Base-by-base conservation (phyloP, 2,113 vertebrate genomes). In the Glaucomys volans region DNA sequence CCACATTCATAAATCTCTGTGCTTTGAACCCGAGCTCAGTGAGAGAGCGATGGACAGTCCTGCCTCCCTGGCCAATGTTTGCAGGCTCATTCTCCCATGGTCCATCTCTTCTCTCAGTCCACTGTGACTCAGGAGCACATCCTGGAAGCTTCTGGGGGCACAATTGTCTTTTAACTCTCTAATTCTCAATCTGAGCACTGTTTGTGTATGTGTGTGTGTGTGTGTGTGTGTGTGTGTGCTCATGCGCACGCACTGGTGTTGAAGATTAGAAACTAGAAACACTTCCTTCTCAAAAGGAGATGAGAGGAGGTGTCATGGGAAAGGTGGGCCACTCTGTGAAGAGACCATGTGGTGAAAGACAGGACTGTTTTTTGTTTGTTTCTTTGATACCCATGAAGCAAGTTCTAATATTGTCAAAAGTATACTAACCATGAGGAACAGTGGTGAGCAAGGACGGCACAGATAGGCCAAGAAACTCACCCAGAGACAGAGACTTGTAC, bases 311-410 rank as follows among this genome's bases (percentile, higher is more conserved):
- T 32, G 3, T 76, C 40, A 22, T 7, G 5, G 18, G 8, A 82
- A 81, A n/a, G 42, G 22, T 28, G 11, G 8, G 0, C 0, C 5
- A 2, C 54, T 47, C 52, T 59, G 1, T 20, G 17, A 8, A 77
- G 20, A 28, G n/a, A 32, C 47, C 62, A 8, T 30, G 18, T 44
- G 22, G 37, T 8, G 1, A 6, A 75, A 87, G 18, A 22, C 18
- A 2, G n/a, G 24, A 24, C 1, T 87, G 74, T 3, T 3, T 11
- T 52, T 20, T 22, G 20, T 57, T 24, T 22, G 54, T 57, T 57
- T 57, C 12, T 77, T 62, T 62, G 10, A 18, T n/a, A 44, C 18
- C n/a, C 69, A 47, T 71, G 12, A 62, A 47, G 17, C 7, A 67
- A 42, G 30, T 9, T 5, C 44, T 50, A 17, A 17, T 44, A 66